Base-by-base conservation (phyloP, 2,113 vertebrate genomes). In the Gymnobelideus leadbeateri region DNA sequence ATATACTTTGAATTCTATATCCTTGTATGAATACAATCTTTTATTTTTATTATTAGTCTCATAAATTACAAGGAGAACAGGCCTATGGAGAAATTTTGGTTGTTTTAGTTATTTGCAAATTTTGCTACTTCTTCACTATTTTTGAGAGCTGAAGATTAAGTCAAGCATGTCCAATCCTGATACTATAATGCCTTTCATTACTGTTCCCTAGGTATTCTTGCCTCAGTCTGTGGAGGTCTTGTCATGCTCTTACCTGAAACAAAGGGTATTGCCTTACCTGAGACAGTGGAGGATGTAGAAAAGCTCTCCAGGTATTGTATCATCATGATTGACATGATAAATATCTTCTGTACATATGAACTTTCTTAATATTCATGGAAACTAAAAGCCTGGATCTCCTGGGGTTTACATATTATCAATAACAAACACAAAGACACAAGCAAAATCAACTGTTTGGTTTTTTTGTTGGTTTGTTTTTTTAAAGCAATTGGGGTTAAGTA, bases 271-370 rank as follows among this genome's bases (percentile, higher is more conserved):
- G 98, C 98, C 31, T 98, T 99, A 97, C 99, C 99, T 1, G 99
- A 99, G 95, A 99, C 99, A 89, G 99, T 99, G 90, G 98, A 99
- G 0, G 99, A 99, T n/a, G 99, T 99, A 0, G 99, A 99, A 91
- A 98, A 98, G 50, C 99, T 99, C 46, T 97, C 98, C 94, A 99
- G 98, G 99, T 99, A 98, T 84, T 4, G 53, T n/a, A 6, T 0
- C n/a, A 84, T 84, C 68, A 43, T 84, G 68, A 84, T 43, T 43
- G 16, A 23, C n/a, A 43, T 84, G 37, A 37, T 43, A 37, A 68
- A 4, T 68, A 84, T 84, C 2, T 84, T 84, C 7, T 84, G n/a
- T 84, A 6, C n/a, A 43, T 3, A 84, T 43, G n/a, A 84, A 84
- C n/a, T 43, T 43, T 43, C 37, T 84, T 43, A 84, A 43, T 8